A percentile compares a stretch with the other conserved stretches of the same genome.
Conservation (phyloP, 2,797 vertebrate species). For the Acanthurus leucopareius region DNA sequence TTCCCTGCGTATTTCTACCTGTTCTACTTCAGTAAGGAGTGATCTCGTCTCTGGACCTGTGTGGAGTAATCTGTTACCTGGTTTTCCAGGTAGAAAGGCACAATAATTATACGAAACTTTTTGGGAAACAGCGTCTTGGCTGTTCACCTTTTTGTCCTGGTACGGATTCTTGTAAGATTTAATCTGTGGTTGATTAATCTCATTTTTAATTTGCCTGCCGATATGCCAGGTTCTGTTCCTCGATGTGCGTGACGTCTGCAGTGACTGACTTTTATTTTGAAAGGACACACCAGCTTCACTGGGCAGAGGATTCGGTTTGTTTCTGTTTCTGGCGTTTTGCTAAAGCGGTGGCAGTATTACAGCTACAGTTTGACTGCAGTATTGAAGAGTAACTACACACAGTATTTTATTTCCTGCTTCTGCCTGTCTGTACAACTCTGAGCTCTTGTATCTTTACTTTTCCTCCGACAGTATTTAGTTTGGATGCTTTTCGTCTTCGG, state of each 20-base stretch:
- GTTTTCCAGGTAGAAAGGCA: constrained; percentile 2
- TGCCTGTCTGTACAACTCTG: constrained; percentile 5
- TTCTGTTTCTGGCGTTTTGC: constrained; percentile 9
- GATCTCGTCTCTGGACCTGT: not conserved
- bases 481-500: constrained; percentile 5
- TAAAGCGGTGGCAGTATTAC: constrained; percentile 30
- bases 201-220: not conserved
- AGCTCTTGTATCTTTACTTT: not conserved
- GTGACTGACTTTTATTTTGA: constrained; percentile 38
- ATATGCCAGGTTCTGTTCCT: not conserved
- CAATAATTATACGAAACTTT: not conserved
- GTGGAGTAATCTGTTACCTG: constrained; percentile 25
- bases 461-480: constrained; percentile 22
- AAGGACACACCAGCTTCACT: constrained; percentile 13
- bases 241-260: not conserved
- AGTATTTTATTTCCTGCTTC: constrained; percentile 26
- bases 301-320: not conserved
- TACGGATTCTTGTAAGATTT: not conserved
- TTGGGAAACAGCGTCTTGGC: not conserved
- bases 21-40: not conserved
- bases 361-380: constrained; percentile 45
- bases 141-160: not conserved
- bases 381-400: constrained; percentile 19
- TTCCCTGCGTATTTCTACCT: not conserved
- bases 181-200: constrained; percentile 2